A percentile compares a stretch with the other conserved stretches of the same genome.
phyloP scores from a whole-genome alignment of 2,113 vertebrate genomes.

The Strix uralensis region DNA sequence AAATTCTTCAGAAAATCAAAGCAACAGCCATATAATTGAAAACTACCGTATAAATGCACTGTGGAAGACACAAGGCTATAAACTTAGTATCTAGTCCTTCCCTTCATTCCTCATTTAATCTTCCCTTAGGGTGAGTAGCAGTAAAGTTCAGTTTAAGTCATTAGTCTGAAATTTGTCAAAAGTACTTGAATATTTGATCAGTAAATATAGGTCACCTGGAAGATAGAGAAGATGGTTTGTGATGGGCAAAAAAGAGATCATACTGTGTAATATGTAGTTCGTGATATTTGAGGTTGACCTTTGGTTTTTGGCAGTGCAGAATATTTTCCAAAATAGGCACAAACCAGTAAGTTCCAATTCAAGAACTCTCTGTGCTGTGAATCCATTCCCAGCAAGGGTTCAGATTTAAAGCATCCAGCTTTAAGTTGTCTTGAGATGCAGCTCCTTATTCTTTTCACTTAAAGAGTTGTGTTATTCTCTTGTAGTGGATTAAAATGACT shows the following conservation, averaged over 20 bases:
- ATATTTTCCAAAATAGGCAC: neutral
- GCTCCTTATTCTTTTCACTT: neutral
- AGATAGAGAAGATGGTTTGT: neutral
- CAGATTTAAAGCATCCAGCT: neutral
- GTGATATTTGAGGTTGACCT: neutral
- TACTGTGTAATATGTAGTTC: neutral
- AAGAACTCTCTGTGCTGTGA: neutral
- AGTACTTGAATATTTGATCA: neutral
- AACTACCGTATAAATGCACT: neutral
- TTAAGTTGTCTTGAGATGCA: neutral
- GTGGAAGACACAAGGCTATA: neutral
- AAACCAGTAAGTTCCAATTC: neutral
- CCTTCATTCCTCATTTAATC: neutral
- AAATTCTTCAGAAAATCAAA: neutral
- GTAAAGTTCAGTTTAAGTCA: neutral
- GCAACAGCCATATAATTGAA: neutral
- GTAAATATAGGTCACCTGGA: neutral
- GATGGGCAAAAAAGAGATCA: neutral
- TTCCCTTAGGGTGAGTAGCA: neutral
- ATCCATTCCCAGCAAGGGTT: neutral
- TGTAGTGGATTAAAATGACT: neutral
- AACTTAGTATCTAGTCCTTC: neutral
- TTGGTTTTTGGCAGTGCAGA: neutral
- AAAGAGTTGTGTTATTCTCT: neutral
- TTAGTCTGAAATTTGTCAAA: neutral